phyloP scores from a whole-genome alignment of 2,797 vertebrate genomes.

The Periophthalmus magnuspinnatus region DNA sequence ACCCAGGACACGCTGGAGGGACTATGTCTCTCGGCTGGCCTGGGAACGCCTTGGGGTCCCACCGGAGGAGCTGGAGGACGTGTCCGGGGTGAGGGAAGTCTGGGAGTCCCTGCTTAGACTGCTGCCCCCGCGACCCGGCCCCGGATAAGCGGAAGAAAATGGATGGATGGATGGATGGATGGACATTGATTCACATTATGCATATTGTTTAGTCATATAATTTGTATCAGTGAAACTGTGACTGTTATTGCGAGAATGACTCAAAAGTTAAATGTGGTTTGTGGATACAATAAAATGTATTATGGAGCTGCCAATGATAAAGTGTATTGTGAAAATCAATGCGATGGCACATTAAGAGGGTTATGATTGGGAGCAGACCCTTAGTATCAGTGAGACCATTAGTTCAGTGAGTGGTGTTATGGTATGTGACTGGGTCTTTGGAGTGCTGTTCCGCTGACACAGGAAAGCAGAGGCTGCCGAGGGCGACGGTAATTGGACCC shows the following conservation, averaged over 20 bases:
- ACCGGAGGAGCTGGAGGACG: too few relatives aligned
- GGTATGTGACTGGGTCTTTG: conserved; percentile 29
- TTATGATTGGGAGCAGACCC: conserved; percentile 39
- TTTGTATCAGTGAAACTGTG: neutral
- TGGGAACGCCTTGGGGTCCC: too few relatives aligned
- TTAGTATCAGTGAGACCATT: conserved; percentile 54
- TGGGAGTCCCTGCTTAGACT: too few relatives aligned
- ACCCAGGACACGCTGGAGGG: too few relatives aligned
- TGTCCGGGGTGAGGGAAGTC: too few relatives aligned
- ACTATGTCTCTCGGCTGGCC: too few relatives aligned
- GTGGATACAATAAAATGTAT: too few relatives aligned
- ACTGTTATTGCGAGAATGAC: neutral
- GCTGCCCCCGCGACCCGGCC: too few relatives aligned
- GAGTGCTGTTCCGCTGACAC: conserved; percentile 55
- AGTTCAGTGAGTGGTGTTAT: conserved; percentile 28
- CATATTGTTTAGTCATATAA: neutral
- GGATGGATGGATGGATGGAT: too few relatives aligned
- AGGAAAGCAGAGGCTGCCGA: conserved; percentile 41
- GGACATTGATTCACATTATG: neutral
- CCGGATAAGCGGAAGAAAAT: too few relatives aligned
- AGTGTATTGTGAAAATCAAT: neutral
- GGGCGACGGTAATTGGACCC: conserved; percentile 66
- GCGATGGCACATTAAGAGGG: conserved; percentile 31
- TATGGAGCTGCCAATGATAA: conserved; percentile 6
- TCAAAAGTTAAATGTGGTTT: conserved; percentile 5